phyloP scores from a whole-genome alignment of 2,113 vertebrate species.

The Gadus chalcogrammus region DNA sequence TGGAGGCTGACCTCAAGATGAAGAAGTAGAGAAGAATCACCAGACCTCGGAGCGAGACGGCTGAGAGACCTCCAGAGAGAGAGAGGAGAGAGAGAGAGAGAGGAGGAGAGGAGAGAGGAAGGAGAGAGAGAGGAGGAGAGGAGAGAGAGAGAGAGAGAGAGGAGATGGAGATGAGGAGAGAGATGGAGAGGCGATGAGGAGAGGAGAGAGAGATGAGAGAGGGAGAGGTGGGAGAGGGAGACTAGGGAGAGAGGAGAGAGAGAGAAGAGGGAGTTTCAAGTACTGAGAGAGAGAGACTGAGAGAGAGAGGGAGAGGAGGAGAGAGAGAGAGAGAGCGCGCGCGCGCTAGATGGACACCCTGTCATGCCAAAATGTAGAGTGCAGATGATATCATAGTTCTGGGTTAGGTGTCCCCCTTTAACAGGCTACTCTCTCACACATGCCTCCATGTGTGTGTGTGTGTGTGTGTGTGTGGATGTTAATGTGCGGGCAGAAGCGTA shows the following conservation, averaged over 20 bases:
- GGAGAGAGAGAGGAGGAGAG: no score
- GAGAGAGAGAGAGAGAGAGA: no score
- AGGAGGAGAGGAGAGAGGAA: no score
- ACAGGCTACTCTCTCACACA: background rate
- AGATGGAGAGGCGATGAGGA: no score
- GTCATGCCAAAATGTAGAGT: background rate
- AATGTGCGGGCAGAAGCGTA: no score
- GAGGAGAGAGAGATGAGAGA: no score
- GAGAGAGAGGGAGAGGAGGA: no score
- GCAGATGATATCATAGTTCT: background rate
- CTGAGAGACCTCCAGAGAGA: background rate
- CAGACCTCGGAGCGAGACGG: background rate
- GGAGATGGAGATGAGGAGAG: no score
- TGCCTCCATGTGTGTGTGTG: background rate
- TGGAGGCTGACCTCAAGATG: slow-evolving; percentile 99
- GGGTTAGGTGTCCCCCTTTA: background rate
- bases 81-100: background rate
- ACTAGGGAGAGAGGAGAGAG: background rate
- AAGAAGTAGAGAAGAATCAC: slow-evolving; percentile 82
- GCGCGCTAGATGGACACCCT: background rate
- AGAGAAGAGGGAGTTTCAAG: no score
- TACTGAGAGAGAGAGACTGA: no score
- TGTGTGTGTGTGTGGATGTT: background rate
- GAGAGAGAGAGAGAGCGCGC: background rate
- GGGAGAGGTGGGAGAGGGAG: no score